Base-by-base conservation (phyloP, 1,140 invertebrate genomes). In the Leptestheria dahalacensis region DNA sequence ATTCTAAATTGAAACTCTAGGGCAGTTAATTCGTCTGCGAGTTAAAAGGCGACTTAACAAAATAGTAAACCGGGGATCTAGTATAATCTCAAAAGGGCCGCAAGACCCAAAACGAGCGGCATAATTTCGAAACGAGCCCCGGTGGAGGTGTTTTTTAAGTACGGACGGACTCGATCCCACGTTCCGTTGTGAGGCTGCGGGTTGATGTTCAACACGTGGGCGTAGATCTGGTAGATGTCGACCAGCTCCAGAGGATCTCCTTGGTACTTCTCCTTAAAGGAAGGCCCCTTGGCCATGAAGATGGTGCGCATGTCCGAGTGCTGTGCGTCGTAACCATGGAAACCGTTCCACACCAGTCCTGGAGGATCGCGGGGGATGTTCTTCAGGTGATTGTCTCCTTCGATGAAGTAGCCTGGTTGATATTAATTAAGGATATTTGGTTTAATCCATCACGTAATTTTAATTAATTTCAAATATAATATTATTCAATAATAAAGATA, bases 271-370 rank as follows among this genome's bases (percentile, higher is more conserved):
- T 57, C 57, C 28, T 62, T 62, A 55, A 62, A 62, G 10, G 61
- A 41, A 60, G 71, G 71, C 53, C 72, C 72, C 61, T 65, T 68
- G 10, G 69, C 71, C 41, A 70, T 70, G 65, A 74, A 73, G 56
- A 73, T 71, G 0, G 66, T 67, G 58, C 69, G 63, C 72, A 74
- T 74, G 18, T 73, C 69, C 47, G 64, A 48, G 24, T 64, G 63
- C 41, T 68, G 62, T 15, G 67, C 64, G 53, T 67, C 63, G 55
- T 72, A 74, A 6, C 72, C 72, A 60, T 73, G 72, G 26, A 64
- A 62, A 23, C 72, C 72, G 28, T 48, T 25, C 25, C 60, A 49
- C 6, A 52, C 20, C 18, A 64, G 26, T 26, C 49, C 57, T 47
- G 54, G 29, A 15, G 54, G 48, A 59, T 64, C 61, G 15, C 46